These are phyloP conservation scores for Drosophila yakuba DNA, from an alignment of 1,140 invertebrate genomes.

Conservation along the genomic window DNA sequence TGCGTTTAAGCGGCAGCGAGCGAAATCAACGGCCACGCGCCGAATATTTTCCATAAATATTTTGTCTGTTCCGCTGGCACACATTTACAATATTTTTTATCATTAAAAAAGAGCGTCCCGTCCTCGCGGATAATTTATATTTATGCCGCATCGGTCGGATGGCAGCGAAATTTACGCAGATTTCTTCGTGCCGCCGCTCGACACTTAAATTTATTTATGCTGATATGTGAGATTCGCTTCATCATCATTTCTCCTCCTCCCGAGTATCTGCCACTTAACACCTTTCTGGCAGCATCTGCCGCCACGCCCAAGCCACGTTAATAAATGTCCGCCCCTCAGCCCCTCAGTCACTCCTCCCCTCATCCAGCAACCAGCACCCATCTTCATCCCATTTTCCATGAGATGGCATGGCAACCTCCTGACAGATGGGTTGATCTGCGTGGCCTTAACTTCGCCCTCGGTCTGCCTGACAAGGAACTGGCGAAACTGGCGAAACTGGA, in stretches of 20 bases:
- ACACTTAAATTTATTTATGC: conserved; percentile 58
- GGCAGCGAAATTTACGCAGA: conserved; percentile 73
- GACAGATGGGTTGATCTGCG: conserved; percentile 64
- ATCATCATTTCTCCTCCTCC: conserved; percentile 66
- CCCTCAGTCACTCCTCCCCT: neutral
- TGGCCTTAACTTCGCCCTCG: conserved; percentile 44
- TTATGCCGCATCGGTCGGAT: conserved; percentile 47
- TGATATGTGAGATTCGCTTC: conserved; percentile 66
- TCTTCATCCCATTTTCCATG: neutral
- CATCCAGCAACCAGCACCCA: neutral
- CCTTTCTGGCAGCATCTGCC: conserved; percentile 45
- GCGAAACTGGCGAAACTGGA: neutral
- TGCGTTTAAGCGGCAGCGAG: neutral
- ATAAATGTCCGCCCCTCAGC: conserved; percentile 55
- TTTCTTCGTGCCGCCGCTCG: conserved; percentile 54
- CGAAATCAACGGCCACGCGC: conserved; percentile 42
- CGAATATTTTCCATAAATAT: conserved; percentile 69
- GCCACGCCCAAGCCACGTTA: conserved; percentile 65
- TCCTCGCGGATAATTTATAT: conserved; percentile 50
- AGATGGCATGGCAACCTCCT: conserved; percentile 10
- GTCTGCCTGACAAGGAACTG: neutral
- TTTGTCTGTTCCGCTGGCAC: conserved; percentile 23
- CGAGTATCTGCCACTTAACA: conserved; percentile 37
- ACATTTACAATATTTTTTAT: conserved; percentile 29
- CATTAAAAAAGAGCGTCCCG: conserved; percentile 25